phyloP scores from a whole-genome alignment of 2,113 vertebrate genomes.

The Notothenia rossii region DNA sequence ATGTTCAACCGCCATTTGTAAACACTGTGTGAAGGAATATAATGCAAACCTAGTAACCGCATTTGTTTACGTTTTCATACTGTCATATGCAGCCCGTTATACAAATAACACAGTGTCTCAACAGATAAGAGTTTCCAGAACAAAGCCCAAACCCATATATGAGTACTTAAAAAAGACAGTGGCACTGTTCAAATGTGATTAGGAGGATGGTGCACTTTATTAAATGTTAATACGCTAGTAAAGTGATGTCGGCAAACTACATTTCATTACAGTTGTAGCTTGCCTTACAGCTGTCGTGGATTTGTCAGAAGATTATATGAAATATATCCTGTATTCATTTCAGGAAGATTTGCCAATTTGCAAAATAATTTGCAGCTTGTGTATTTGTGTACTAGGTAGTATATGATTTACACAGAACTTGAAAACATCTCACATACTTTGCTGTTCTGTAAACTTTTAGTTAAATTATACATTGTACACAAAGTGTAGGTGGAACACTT shows the following conservation, averaged over 20 bases:
- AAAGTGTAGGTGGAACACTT: not conserved
- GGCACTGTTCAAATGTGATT: constrained; percentile 27
- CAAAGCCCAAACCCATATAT: constrained; percentile 7
- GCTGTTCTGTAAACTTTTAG: constrained; percentile 9
- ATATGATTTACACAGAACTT: constrained; percentile 27
- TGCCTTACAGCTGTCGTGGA: constrained; percentile 2
- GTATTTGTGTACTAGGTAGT: constrained; percentile 4
- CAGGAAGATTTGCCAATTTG: constrained; percentile 58
- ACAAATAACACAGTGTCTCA: not conserved
- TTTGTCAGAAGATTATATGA: constrained; percentile 25
- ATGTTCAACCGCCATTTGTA: constrained; percentile 23
- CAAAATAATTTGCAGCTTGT: constrained; percentile 38
- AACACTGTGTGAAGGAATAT: constrained; percentile 50
- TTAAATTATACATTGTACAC: constrained; percentile 8
- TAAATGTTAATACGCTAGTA: constrained; percentile 19
- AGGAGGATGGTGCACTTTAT: constrained; percentile 50
- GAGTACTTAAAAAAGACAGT: constrained; percentile 35
- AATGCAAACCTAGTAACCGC: not conserved
- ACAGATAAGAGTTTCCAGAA: constrained; percentile 4
- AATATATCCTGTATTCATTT: constrained; percentile 42
- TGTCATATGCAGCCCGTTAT: not conserved
- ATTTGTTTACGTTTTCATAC: constrained; percentile 18
- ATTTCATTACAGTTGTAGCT: constrained; percentile 18
- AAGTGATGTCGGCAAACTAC: constrained; percentile 5
- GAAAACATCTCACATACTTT: constrained; percentile 48